A percentile compares a stretch with the other conserved stretches of the same genome.
phyloP scores from a whole-genome alignment of 2,113 vertebrate genomes.

The Oceanodroma tethys region DNA sequence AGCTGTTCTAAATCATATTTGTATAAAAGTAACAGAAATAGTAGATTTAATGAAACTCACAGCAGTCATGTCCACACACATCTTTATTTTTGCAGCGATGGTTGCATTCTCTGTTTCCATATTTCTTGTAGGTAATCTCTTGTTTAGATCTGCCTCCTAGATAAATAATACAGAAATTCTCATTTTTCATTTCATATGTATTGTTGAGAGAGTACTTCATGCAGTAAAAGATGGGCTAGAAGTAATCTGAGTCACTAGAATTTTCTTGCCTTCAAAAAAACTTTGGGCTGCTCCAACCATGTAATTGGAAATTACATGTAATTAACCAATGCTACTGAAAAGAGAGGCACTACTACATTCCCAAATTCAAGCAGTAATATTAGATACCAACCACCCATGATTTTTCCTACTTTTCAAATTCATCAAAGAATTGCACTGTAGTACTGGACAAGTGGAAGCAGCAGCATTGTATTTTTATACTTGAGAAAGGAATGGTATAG shows the following conservation, averaged over 20 bases:
- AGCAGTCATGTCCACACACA: constrained; percentile 91
- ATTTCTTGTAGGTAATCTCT: constrained; percentile 47
- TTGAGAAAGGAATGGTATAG: not conserved
- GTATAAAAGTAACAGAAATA: not conserved
- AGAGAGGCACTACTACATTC: not conserved
- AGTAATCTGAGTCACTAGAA: not conserved
- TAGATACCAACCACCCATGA: not conserved
- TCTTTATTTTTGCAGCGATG: constrained; percentile 95
- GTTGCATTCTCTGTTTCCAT: constrained; percentile 85
- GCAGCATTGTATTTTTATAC: not conserved
- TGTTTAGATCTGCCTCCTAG: constrained; percentile 57
- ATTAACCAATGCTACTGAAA: not conserved
- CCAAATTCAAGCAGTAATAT: not conserved
- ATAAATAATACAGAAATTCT: constrained; percentile 3
- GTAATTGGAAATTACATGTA: not conserved
- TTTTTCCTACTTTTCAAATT: not conserved
- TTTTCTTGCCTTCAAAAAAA: not conserved
- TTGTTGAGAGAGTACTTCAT: not conserved
- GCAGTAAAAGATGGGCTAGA: not conserved
- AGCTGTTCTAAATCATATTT: not conserved
- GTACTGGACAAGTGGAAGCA: not conserved
- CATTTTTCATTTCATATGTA: not conserved
- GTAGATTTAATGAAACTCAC: constrained; percentile 78
- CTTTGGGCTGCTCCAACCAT: not conserved
- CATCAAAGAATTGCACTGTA: not conserved